These are phyloP conservation scores for Siderastrea radians DNA, from an alignment of 92 coral and sea anemone species.

Conservation along the genomic window DNA sequence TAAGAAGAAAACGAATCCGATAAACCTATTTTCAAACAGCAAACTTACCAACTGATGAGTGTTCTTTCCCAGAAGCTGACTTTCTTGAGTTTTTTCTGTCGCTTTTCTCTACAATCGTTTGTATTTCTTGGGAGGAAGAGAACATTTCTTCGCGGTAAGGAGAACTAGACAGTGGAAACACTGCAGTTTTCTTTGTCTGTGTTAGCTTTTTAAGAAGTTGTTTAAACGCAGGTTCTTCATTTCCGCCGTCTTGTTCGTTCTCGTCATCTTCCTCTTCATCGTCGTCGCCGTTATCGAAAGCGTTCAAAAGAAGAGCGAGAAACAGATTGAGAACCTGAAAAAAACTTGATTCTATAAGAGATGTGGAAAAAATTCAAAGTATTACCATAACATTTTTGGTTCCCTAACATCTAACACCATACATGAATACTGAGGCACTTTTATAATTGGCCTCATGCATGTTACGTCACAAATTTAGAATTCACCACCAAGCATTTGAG, in stretches of 20 bases:
- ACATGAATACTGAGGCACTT: no score
- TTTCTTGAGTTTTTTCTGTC: not conserved
- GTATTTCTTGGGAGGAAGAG: conserved; percentile 58
- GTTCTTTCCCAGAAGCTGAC: no score
- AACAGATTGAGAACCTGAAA: conserved; percentile 86
- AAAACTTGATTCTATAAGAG: not conserved
- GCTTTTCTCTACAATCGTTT: conserved; percentile 9
- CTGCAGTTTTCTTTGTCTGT: conserved; percentile 67
- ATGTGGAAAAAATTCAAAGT: not conserved
- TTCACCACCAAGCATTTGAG: no score
- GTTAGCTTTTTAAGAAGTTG: conserved; percentile 58
- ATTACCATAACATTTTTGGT: no score
- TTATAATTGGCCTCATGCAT: no score
- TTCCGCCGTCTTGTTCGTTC: conserved; percentile 53
- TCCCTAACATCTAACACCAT: no score
- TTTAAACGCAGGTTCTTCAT: conserved; percentile 49
- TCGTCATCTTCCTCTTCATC: conserved; percentile 75
- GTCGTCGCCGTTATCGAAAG: conserved; percentile 87
- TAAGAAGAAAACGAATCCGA: no score
- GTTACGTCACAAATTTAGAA: no score
- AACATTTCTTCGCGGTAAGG: conserved; percentile 39
- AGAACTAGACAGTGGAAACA: conserved; percentile 31
- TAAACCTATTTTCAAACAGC: no score
- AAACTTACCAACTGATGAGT: no score
- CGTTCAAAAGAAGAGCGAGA: conserved; percentile 88